Evolutionary conservation across 2,888 invertebrate genomes (phyloP).

Genomic region (Dorcus parallelipipedus): DNA sequence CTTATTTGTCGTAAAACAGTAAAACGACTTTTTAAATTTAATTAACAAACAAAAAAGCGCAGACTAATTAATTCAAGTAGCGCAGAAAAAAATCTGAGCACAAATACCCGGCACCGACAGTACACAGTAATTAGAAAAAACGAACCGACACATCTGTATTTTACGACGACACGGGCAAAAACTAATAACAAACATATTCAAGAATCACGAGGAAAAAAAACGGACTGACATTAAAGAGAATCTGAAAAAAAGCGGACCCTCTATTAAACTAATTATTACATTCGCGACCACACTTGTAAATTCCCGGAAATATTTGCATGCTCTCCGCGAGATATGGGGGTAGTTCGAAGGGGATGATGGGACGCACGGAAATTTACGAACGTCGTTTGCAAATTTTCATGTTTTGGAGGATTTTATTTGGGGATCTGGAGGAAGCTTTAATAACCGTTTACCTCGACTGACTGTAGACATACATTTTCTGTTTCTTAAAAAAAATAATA

Average conservation of each 20-base stretch:
- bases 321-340: conserved; percentile 21
- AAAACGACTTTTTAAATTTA: too few species aligned
- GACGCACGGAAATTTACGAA: conserved; percentile 37
- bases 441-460: too few species aligned
- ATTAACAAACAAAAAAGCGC: background rate
- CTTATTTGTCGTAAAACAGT: too few species aligned
- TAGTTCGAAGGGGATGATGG: conserved; percentile 23
- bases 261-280: conserved; percentile 30
- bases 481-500: too few species aligned
- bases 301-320: conserved; percentile 35
- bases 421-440: background rate
- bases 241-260: conserved; percentile 8
- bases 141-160: background rate
- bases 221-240: background rate
- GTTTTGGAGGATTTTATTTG: conserved; percentile 29
- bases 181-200: background rate
- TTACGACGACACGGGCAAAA: background rate
- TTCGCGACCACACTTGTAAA: conserved; percentile 30
- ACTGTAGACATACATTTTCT: too few species aligned
- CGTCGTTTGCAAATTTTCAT: conserved; percentile 36
- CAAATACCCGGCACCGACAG: too few species aligned
- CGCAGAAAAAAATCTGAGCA: too few species aligned
- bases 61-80: background rate
- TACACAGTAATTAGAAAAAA: too few species aligned
- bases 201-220: background rate